Evolutionary conservation across 2,113 vertebrate species (phyloP), one percentile per base, ranked within the genome.

Genomic region (Eidolon helvum): DNA sequence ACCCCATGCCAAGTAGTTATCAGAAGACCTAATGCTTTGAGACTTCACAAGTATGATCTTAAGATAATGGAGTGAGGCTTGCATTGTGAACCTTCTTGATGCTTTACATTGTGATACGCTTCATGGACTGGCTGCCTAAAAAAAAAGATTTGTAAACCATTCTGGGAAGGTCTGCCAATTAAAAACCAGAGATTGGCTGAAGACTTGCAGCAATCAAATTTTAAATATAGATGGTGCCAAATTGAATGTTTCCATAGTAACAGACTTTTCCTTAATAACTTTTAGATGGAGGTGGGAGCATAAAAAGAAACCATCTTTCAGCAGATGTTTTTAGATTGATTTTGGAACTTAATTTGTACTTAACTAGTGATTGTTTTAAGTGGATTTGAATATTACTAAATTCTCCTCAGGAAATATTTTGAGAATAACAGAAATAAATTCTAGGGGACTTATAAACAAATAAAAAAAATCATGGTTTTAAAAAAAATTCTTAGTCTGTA

Each of bases 211-310:
- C 96, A 96, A 96, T 88, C 95, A 90, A 97, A 96, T 96, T 95
- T 91, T 97, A 82, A 97, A 97, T 97, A 94, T 85, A 95, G 87
- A 96, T 95, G 92, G 94, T 97, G 91, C 94, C 96, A 97, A 97
- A 96, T 96, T 88, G 90, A 96, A 71, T 69, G 96, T 97, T 97
- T 96, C 97, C 94, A 97, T 97, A 94, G 97, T 90, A 96, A 95
- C 97, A 96, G 77, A 97, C 77, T 94, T 96, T 94, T 97, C 82
- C 82, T 97, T 97, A 97, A 96, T 97, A 97, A 97, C 80, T 96
- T 97, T 95, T 96, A 96, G 55, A 94, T 83, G 69, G 95, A 61
- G 96, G 89, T 95, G 59, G 90, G 57, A 90, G 50, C 90, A 94
- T 97, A 86, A 97, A 97, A 96, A 82, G 90, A 95, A 96, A 91